These are phyloP conservation scores for Camelus bactrianus DNA, from an alignment of 2,113 vertebrate species.

Conservation along the genomic window DNA sequence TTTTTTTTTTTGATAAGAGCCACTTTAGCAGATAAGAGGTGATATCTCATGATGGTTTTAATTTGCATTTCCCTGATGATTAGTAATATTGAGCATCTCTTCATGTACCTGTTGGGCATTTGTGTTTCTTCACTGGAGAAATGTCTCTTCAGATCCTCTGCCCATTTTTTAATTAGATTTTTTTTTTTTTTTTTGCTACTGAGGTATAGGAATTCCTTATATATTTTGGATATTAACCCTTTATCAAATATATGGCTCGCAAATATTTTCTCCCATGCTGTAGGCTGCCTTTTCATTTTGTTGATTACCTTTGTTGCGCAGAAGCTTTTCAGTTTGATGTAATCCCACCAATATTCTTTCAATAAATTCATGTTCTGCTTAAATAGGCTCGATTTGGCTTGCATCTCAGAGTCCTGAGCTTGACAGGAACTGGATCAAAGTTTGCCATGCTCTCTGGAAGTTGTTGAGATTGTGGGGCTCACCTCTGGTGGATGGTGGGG, in stretches of 20 bases:
- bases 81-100: neutral
- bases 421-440: neutral
- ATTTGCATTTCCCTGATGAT: neutral
- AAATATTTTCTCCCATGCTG: neutral
- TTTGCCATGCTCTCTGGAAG: constrained; percentile 25
- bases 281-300: constrained; percentile 24
- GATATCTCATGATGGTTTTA: neutral
- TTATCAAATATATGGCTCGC: constrained; percentile 1
- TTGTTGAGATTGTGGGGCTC: neutral
- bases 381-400: constrained; percentile 39
- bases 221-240: neutral
- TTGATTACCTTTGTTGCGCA: neutral
- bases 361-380: constrained; percentile 45
- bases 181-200: neutral
- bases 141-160: neutral
- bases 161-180: neutral
- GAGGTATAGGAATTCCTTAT: neutral
- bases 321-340: neutral
- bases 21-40: neutral
- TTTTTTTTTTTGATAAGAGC: neutral
- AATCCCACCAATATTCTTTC: neutral
- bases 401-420: constrained; percentile 31
- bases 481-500: neutral
- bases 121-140: neutral
- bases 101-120: neutral